Evolutionary conservation across 2,888 invertebrate genomes (phyloP).

Genomic region (Trichacis sp.): DNA sequence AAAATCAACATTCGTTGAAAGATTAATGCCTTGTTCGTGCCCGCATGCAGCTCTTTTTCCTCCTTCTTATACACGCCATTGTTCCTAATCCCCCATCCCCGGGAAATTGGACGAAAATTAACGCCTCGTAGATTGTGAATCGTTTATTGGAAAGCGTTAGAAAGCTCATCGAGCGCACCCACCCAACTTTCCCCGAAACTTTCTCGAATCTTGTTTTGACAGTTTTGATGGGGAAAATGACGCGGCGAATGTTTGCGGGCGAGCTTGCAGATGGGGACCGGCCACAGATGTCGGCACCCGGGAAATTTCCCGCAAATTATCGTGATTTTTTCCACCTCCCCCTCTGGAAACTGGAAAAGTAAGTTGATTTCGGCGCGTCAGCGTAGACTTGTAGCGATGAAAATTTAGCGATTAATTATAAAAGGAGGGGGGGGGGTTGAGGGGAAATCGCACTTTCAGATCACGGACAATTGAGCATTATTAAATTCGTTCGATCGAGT

Average conservation of each 20-base stretch:
- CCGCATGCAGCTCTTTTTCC: neutral
- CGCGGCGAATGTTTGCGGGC: conserved; percentile 24
- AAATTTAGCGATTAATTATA: neutral
- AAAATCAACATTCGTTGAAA: neutral
- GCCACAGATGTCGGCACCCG: neutral
- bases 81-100: neutral
- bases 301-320: no score
- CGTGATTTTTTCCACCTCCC: no score
- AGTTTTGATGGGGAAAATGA: conserved; percentile 34
- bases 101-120: conserved; percentile 30
- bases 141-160: conserved; percentile 33
- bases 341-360: neutral
- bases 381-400: neutral
- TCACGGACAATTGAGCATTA: neutral
- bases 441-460: no score
- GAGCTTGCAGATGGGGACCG: conserved; percentile 4
- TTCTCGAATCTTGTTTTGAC: conserved; percentile 27
- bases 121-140: conserved; percentile 36
- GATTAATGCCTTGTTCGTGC: neutral
- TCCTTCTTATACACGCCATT: conserved; percentile 4
- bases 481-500: neutral
- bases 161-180: conserved; percentile 13
- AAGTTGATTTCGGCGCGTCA: neutral
- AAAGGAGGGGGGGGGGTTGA: neutral
- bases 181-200: conserved; percentile 19